These are phyloP conservation scores for Dasypus novemcinctus DNA, from an alignment of 2,113 vertebrate species.

Conservation along the genomic window DNA sequence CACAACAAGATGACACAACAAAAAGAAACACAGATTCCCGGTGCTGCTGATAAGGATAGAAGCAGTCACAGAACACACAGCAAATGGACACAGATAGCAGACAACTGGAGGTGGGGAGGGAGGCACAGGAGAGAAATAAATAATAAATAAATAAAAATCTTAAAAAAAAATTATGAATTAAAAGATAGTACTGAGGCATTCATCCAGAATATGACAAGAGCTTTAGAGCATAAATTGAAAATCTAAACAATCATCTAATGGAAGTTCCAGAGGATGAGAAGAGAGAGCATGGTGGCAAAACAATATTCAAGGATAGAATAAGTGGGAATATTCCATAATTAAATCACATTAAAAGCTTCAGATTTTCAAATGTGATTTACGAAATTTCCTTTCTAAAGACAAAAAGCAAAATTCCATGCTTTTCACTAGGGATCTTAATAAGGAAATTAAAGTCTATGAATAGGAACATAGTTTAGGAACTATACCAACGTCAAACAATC, in stretches of 20 bases:
- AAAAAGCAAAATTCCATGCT: not conserved
- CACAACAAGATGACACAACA: too few species aligned
- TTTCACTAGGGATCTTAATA: not conserved
- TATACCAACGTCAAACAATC: not conserved
- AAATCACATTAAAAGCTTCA: not conserved
- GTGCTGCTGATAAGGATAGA: too few species aligned
- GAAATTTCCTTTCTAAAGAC: not conserved
- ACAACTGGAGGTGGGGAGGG: too few species aligned
- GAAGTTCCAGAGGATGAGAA: not conserved
- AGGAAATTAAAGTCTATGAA: not conserved
- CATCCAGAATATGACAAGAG: not conserved
- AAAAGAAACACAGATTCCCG: too few species aligned
- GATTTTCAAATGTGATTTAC: not conserved
- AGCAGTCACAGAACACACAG: too few species aligned
- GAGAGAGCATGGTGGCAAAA: not conserved
- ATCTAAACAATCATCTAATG: not conserved
- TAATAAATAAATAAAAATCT: too few species aligned
- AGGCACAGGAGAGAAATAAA: too few species aligned
- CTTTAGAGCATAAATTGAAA: not conserved
- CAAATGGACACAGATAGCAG: too few species aligned
- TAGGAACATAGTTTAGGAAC: not conserved
- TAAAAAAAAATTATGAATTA: not conserved
- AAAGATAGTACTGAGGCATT: not conserved
- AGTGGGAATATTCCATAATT: not conserved
- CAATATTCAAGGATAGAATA: not conserved